These are phyloP conservation scores for Aphidius colemani DNA, from an alignment of 2,888 invertebrate genomes.

Conservation along the genomic window DNA sequence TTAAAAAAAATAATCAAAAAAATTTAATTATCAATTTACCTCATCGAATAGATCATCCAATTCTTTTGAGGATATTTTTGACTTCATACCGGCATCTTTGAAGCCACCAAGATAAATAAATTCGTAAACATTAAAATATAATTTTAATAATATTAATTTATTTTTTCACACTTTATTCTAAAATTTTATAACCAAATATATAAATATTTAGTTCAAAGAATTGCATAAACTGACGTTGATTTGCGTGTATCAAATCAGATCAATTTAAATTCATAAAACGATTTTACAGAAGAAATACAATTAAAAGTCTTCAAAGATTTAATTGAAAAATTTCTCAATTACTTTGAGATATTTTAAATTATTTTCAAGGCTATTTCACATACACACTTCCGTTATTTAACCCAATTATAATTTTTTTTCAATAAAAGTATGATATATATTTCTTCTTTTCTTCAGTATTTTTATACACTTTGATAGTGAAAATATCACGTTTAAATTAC, in stretches of 20 bases:
- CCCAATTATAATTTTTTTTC: neutral
- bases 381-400: neutral
- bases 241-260: too few species aligned
- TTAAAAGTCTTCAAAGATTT: too few species aligned
- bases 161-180: too few species aligned
- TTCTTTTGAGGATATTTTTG: conserved; percentile 48
- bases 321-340: neutral
- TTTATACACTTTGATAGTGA: neutral
- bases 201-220: too few species aligned
- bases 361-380: neutral
- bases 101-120: too few species aligned
- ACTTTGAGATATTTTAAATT: neutral
- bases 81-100: conserved; percentile 48
- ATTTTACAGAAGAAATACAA: too few species aligned
- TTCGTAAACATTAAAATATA: too few species aligned
- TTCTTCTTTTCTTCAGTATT: neutral
- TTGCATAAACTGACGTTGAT: too few species aligned
- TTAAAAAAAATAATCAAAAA: too few species aligned
- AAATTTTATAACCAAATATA: too few species aligned
- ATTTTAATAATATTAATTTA: too few species aligned
- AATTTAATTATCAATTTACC: conserved; percentile 36
- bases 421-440: neutral
- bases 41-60: conserved; percentile 56
- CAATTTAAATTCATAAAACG: too few species aligned
- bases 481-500: conserved; percentile 8